Evolutionary conservation across 2,113 vertebrate genomes (phyloP).

Genomic region (Antechinus flavipes): DNA sequence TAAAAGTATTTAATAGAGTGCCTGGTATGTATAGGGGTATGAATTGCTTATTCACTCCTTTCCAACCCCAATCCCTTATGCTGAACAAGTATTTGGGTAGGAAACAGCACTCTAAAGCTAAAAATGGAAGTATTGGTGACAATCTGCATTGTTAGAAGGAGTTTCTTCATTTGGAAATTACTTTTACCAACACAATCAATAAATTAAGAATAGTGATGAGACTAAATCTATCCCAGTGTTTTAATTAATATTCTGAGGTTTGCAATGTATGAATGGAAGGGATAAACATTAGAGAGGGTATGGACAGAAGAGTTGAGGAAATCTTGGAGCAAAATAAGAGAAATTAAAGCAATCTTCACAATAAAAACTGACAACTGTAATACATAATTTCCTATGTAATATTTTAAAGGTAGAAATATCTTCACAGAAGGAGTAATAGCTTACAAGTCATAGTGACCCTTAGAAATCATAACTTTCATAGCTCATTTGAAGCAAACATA

Average conservation of each 20-base stretch:
- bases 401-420: background rate
- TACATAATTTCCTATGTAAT: background rate
- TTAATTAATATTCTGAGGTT: background rate
- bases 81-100: background rate
- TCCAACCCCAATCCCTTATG: rapidly evolving
- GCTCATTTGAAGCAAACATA: background rate
- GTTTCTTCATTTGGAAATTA: background rate
- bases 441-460: background rate
- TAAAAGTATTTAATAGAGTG: background rate
- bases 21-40: background rate
- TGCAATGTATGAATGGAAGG: background rate
- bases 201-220: background rate
- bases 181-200: background rate
- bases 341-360: background rate
- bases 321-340: background rate
- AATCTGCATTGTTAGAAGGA: background rate
- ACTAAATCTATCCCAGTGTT: background rate
- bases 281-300: background rate
- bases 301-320: background rate
- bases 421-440: background rate
- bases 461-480: background rate
- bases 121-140: background rate
- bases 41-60: background rate
- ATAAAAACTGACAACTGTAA: background rate
- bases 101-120: background rate